phyloP scores from a whole-genome alignment of 2,888 invertebrate genomes.

The Anoplius nigerrimus region DNA sequence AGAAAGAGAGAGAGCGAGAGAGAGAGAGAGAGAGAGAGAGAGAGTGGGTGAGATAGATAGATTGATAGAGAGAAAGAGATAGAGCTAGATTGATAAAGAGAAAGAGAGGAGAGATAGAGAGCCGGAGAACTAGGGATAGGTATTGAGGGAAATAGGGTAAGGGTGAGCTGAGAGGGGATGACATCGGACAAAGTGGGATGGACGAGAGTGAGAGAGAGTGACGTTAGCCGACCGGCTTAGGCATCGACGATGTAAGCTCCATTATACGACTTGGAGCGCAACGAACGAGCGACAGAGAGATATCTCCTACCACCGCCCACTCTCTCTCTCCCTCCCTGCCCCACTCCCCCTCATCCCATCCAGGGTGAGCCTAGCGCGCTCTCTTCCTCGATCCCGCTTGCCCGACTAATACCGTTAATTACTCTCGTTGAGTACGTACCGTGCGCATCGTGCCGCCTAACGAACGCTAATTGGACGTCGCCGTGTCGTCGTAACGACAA shows the following conservation, averaged over 20 bases:
- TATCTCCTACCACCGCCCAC: slow-evolving; percentile 35
- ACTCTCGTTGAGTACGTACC: slow-evolving; percentile 54
- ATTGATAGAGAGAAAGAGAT: not conserved
- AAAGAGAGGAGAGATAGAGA: slow-evolving; percentile 18
- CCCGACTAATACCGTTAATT: slow-evolving; percentile 64
- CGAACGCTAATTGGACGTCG: slow-evolving; percentile 62
- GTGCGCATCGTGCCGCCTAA: slow-evolving; percentile 52
- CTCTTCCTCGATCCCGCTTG: slow-evolving; percentile 38
- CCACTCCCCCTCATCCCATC: not conserved
- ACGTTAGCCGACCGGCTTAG: not conserved
- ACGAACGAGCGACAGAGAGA: slow-evolving; percentile 20
- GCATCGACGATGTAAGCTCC: slow-evolving; percentile 40
- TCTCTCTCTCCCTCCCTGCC: not conserved
- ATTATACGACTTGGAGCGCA: slow-evolving; percentile 55
- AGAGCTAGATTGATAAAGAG: no score
- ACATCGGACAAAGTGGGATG: not conserved
- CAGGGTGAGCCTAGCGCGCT: slow-evolving; percentile 20
- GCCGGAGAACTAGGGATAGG: not conserved
- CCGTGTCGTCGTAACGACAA: slow-evolving; percentile 54
- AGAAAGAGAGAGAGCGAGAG: not conserved
- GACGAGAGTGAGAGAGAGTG: no score
- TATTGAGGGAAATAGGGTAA: not conserved
- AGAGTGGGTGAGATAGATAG: not conserved
- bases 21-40: not conserved
- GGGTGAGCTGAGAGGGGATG: not conserved